These are phyloP conservation scores for Protodeltote pygarga DNA, from an alignment of 2,888 invertebrate species.

Conservation along the genomic window DNA sequence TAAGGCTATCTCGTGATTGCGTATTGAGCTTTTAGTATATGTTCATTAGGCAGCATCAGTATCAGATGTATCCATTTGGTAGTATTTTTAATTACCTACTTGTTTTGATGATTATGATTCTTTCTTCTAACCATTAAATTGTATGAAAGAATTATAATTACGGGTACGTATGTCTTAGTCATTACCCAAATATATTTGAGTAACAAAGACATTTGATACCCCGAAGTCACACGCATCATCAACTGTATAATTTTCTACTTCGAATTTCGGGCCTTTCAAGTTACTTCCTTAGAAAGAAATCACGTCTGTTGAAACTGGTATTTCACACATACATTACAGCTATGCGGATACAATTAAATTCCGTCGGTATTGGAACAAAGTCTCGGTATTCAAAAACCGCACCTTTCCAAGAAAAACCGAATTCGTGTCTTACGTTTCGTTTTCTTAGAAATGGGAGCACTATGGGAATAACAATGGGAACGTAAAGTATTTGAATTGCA, in stretches of 20 bases:
- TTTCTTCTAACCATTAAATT: not conserved
- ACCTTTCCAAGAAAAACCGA: conserved; percentile 40
- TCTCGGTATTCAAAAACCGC: conserved; percentile 25
- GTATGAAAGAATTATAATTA: not conserved
- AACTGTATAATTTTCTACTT: not conserved
- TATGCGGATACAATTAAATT: conserved; percentile 20
- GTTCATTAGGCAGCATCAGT: conserved; percentile 30
- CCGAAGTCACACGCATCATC: no score
- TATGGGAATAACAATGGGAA: conserved; percentile 44
- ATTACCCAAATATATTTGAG: not conserved
- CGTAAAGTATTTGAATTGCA: conserved; percentile 32
- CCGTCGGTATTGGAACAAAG: conserved; percentile 26
- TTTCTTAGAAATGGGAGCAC: conserved; percentile 43
- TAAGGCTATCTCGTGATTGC: conserved; percentile 30
- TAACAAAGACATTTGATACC: no score
- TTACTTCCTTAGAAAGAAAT: not conserved
- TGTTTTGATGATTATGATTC: conserved; percentile 8
- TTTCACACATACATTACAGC: conserved; percentile 23
- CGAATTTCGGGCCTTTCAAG: not conserved
- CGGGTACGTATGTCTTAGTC: not conserved
- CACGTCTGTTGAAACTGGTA: not conserved
- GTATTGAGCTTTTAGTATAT: conserved; percentile 35
- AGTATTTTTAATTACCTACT: conserved; percentile 9
- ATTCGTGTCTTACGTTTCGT: conserved; percentile 32
- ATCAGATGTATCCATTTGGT: conserved; percentile 17